Conservation (phyloP, 1,140 invertebrate genomes). For the Meloidogyne hapla region DNA sequence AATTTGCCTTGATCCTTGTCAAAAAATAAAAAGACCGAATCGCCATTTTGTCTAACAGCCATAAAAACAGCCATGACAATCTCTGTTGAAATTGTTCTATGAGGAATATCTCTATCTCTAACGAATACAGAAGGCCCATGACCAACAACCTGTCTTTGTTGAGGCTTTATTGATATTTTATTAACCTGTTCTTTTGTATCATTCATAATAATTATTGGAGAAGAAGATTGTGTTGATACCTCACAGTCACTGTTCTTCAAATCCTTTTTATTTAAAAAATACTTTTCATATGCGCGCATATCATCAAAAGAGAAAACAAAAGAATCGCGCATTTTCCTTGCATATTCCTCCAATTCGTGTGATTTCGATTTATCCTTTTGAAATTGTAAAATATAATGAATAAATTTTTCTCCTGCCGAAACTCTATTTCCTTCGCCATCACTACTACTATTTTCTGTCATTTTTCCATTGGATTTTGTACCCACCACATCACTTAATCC, state of each 20-base stretch:
- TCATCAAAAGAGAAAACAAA: not conserved
- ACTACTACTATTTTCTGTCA: not conserved
- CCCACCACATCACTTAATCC: not conserved
- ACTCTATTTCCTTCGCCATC: not conserved
- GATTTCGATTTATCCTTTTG: not conserved
- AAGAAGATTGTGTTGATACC: not conserved
- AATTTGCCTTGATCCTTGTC: not conserved
- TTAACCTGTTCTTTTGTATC: slow-evolving; percentile 2
- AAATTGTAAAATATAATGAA: slow-evolving; percentile 6
- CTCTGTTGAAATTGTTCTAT: not conserved
- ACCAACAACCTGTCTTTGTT: not conserved
- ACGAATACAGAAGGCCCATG: not conserved
- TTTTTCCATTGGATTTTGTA: not conserved
- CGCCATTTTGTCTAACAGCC: not conserved
- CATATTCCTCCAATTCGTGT: not conserved
- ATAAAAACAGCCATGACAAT: not conserved
- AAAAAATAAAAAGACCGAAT: not conserved
- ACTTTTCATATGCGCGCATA: not conserved
- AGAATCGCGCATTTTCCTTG: not conserved
- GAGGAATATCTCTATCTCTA: no score
- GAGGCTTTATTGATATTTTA: not conserved
- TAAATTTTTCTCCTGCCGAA: not conserved
- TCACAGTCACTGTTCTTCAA: not conserved
- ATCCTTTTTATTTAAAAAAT: not conserved
- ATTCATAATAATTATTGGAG: not conserved